A percentile compares a stretch with the other conserved stretches of the same genome.
These are phyloP conservation scores for Crotophaga sulcirostris DNA, from an alignment of 2,113 vertebrate genomes.

Conservation along the genomic window DNA sequence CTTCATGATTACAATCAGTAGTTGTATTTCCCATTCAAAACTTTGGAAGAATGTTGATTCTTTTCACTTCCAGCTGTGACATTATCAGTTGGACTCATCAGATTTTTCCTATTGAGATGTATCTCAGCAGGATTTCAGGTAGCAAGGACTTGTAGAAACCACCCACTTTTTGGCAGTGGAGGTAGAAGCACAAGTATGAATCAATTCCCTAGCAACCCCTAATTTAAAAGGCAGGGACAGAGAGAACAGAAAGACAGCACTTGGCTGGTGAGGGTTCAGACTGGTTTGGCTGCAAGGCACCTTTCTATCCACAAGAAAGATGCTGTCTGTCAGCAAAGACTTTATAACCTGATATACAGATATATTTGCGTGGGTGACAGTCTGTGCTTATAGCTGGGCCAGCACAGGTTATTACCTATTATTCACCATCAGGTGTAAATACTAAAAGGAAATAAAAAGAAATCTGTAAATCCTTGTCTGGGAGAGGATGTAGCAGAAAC, in stretches of 20 bases:
- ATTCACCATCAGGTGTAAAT: not conserved
- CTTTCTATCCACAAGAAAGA: not conserved
- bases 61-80: not conserved
- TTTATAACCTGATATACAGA: not conserved
- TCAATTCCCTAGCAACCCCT: not conserved
- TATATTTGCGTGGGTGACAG: not conserved
- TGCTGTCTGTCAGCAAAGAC: not conserved
- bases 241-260: not conserved
- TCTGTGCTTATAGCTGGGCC: not conserved
- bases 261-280: not conserved
- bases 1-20: not conserved
- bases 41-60: not conserved
- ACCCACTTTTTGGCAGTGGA: not conserved
- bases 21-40: not conserved
- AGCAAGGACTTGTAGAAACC: not conserved
- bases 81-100: not conserved
- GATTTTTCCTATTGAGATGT: not conserved
- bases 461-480: not conserved
- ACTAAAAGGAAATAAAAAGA: not conserved
- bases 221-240: not conserved
- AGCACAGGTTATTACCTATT: not conserved
- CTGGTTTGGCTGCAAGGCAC: not conserved
- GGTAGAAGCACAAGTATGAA: not conserved
- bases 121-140: not conserved
- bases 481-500: not conserved